phyloP scores from a whole-genome alignment of 2,113 vertebrate species.

The Petrocephalus zakoni region DNA sequence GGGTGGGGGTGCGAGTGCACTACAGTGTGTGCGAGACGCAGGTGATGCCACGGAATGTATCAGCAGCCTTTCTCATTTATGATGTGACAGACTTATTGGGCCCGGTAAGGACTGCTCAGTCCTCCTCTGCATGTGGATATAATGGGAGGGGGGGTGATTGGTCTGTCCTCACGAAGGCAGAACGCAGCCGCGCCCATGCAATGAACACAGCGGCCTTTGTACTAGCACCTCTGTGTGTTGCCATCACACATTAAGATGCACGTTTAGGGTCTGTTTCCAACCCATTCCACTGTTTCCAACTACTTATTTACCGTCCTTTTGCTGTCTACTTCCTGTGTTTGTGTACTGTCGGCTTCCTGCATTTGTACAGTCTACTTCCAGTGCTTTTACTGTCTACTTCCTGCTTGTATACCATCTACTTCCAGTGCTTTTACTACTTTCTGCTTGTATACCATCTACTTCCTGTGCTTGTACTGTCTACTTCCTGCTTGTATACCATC shows the following conservation, averaged over 20 bases:
- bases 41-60: neutral
- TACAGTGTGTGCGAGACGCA: neutral
- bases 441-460: neutral
- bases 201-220: conserved; percentile 46
- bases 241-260: neutral
- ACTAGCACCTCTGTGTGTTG: conserved; percentile 38
- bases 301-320: neutral
- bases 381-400: neutral
- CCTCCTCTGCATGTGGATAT: neutral
- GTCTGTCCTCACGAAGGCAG: neutral
- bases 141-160: neutral
- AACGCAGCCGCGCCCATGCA: neutral
- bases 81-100: conserved; percentile 55
- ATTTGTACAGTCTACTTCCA: neutral
- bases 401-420: neutral
- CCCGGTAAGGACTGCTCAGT: conserved; percentile 50
- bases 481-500: too few species aligned
- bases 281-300: too few species aligned
- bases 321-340: neutral
- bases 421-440: too few species aligned
- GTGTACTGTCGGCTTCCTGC: neutral
- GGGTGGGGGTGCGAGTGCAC: too few species aligned
- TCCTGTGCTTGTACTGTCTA: too few species aligned
- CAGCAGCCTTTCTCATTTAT: conserved; percentile 45
- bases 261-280: neutral